A percentile compares a stretch with the other conserved stretches of the same genome.
phyloP scores from a whole-genome alignment of 2,113 vertebrate genomes.

The Hystrix brachyura region DNA sequence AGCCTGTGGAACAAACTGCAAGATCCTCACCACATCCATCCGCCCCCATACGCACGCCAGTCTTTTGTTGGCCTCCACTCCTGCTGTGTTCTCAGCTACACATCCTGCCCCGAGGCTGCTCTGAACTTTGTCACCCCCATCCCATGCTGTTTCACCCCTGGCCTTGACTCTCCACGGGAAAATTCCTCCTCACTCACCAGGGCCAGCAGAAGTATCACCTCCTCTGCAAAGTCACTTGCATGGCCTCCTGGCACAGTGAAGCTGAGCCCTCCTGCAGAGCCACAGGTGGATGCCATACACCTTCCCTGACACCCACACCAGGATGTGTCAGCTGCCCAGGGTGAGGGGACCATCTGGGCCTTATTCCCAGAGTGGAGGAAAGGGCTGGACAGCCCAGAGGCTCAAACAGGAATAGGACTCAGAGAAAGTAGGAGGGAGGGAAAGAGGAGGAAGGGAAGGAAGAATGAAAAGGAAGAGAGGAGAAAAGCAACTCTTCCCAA shows the following conservation, averaged over 20 bases:
- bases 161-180: not conserved
- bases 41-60: not conserved
- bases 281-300: not conserved
- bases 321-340: not conserved
- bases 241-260: not conserved
- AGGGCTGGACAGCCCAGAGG: not conserved
- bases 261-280: not conserved
- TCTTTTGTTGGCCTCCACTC: not conserved
- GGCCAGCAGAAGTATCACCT: not conserved
- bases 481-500: not conserved
- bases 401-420: not conserved
- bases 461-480: not conserved
- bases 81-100: fast-evolving
- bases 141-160: not conserved
- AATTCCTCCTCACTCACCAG: not conserved
- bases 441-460: not conserved
- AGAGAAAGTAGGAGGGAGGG: not conserved
- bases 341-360: not conserved
- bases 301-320: not conserved
- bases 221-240: not conserved
- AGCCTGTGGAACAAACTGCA: not conserved
- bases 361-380: not conserved
- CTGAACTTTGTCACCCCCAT: not conserved
- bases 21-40: not conserved
- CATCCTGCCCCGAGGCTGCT: not conserved